These are phyloP conservation scores for Aphyosemion australe DNA, from an alignment of 2,113 vertebrate species.

Conservation along the genomic window DNA sequence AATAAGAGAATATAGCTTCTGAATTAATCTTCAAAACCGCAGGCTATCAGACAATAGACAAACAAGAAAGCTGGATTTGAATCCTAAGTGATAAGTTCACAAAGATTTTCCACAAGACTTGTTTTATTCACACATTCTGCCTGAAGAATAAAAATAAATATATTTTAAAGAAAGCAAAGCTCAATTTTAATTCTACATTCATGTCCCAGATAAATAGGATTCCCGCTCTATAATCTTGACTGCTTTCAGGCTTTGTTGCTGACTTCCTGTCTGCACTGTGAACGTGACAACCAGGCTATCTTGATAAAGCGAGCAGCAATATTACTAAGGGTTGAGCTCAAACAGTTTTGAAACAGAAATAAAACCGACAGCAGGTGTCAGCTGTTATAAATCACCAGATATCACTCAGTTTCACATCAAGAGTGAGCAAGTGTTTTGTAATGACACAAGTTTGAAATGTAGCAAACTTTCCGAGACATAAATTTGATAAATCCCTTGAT, in stretches of 20 bases:
- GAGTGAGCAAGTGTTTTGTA: not conserved
- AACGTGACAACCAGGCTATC: not conserved
- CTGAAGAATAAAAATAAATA: not conserved
- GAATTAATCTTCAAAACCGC: not conserved
- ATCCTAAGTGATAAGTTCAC: not conserved
- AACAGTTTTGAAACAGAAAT: not conserved
- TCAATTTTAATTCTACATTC: not conserved
- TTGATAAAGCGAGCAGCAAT: not conserved
- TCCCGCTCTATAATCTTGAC: not conserved
- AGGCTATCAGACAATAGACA: not conserved
- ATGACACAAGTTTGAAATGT: constrained; percentile 5
- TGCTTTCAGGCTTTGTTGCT: not conserved
- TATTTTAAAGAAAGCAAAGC: not conserved
- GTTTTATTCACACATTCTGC: not conserved
- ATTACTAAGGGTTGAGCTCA: not conserved
- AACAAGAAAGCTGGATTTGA: not conserved
- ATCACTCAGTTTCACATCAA: constrained; percentile 3
- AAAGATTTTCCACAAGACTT: not conserved
- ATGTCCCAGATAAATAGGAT: not conserved
- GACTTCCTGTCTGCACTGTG: not conserved
- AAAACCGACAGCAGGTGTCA: not conserved
- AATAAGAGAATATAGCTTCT: not conserved
- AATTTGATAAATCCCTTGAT: not conserved
- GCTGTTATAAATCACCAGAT: not conserved
- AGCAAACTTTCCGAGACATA: constrained; percentile 3